Base-by-base conservation (phyloP, 2,888 invertebrate genomes). In the Acanthosepion esculentum region DNA sequence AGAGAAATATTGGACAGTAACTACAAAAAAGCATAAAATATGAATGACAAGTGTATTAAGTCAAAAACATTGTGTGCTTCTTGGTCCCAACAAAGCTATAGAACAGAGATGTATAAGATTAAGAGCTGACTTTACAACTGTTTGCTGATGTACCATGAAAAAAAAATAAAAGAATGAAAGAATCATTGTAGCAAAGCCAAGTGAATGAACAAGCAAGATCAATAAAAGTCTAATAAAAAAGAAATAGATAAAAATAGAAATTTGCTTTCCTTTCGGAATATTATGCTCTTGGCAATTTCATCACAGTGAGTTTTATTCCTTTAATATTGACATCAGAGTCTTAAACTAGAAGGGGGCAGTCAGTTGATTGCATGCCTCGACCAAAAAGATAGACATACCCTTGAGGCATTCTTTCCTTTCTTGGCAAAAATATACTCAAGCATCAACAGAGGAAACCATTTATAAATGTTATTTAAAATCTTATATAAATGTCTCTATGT, bases 211-310 rank as follows among this genome's bases (percentile, higher is more conserved):
- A 78, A 78, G 5, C 12, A 78, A n/a, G 78, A n/a, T 78, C 78
- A 78, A 78, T 78, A 78, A 78, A 59, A 78, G 33, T 78, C 78
- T 78, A 33, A 78, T n/a, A 78, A n/a, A 78, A 78, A 78, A 78
- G 33, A 78, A n/a, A 33, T 8, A n/a, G n/a, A 78, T n/a, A 33
- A 78, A 78, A 78, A 78, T 33, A 33, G 78, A 78, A 78, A 26
- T 78, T 10, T 26, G 55, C n/a, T 78, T 78, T 78, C 78, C 78
- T 78, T 78, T 78, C 20, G n/a, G 8, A n/a, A 78, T 78, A 78
- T 78, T 78, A 78, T 78, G 78, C 78, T 78, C 78, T 78, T 78
- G 33, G 78, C 78, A 78, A 78, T 78, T 78, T 33, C 78, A 78
- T 78, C n/a, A n/a, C 15, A 33, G 78, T 12, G 15, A n/a, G 33